Evolutionary conservation across 2,797 vertebrate species (phyloP).

Genomic region (Tolypeutes matacus): DNA sequence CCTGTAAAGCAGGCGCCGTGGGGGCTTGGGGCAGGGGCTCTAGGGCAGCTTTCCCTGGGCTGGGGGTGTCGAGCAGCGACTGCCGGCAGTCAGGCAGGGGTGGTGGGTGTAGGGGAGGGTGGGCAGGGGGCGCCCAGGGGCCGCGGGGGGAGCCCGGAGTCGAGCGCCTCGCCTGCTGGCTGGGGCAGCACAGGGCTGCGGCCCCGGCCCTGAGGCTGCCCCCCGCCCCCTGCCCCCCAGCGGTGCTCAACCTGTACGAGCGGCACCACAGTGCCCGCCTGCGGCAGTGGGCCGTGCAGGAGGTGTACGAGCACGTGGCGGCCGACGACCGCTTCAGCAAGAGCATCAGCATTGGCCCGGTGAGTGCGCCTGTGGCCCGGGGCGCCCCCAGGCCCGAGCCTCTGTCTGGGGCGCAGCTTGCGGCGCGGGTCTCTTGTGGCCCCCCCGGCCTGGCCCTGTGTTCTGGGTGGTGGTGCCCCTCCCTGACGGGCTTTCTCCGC

Average conservation of each 20-base stretch:
- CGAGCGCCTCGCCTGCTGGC: neutral
- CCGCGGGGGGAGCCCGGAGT: neutral
- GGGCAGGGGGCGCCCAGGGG: neutral
- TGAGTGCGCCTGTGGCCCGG: slow-evolving; percentile 80
- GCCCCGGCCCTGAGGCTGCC: too few relatives aligned
- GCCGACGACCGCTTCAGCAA: slow-evolving; percentile 97
- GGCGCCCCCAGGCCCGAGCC: too few relatives aligned
- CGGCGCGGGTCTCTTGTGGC: too few relatives aligned
- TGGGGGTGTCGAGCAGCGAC: too few relatives aligned
- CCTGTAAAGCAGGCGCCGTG: too few relatives aligned
- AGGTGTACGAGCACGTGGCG: slow-evolving; percentile 94
- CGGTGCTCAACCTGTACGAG: slow-evolving; percentile 92
- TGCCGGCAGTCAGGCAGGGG: too few relatives aligned
- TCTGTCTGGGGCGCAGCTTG: too few relatives aligned
- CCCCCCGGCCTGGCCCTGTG: too few relatives aligned
- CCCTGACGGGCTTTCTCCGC: too few relatives aligned
- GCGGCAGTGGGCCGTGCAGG: slow-evolving; percentile 89
- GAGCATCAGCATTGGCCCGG: slow-evolving; percentile 96
- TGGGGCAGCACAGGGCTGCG: neutral
- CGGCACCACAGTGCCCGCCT: slow-evolving; percentile 91
- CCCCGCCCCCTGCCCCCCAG: slow-evolving; percentile 79
- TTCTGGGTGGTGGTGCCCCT: too few relatives aligned
- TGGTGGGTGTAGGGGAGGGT: too few relatives aligned
- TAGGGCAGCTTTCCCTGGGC: too few relatives aligned
- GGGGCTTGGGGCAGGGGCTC: neutral